Evolutionary conservation across 2,888 invertebrate species (phyloP).

Genomic region (Hyppa rectilinea): DNA sequence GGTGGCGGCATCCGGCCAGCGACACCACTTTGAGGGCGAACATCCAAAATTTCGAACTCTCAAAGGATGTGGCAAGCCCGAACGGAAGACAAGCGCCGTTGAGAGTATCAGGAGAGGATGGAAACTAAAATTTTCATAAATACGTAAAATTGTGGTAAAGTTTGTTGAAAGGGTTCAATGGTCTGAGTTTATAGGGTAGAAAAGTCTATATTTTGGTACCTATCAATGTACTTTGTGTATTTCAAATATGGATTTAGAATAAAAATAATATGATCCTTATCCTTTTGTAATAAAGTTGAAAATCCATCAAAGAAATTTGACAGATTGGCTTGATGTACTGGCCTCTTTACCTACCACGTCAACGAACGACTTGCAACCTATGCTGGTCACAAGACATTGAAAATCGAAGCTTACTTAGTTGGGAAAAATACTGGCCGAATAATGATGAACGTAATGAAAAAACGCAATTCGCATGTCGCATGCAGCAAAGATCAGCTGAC

Average conservation of each 20-base stretch:
- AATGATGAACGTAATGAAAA: no score
- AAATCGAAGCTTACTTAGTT: background rate
- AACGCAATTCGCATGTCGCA: background rate
- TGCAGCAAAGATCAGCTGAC: background rate
- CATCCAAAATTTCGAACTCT: conserved; percentile 72
- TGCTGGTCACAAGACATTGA: background rate
- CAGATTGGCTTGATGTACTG: no score
- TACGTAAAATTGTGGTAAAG: conserved; percentile 38
- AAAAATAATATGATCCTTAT: no score
- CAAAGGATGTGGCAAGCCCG: conserved; percentile 77
- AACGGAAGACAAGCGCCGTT: conserved; percentile 66
- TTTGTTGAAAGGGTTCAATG: conserved; percentile 14
- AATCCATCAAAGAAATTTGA: no score
- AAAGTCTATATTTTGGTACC: background rate
- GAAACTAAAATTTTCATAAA: conserved; percentile 51
- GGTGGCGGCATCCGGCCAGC: conserved; percentile 76
- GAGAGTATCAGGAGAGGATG: conserved; percentile 37
- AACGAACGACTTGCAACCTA: no score
- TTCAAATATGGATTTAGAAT: no score
- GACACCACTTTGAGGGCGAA: conserved; percentile 68
- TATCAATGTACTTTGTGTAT: background rate
- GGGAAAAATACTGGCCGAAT: background rate
- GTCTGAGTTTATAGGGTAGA: background rate
- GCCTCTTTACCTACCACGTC: no score
- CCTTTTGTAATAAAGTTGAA: no score